A percentile compares a stretch with the other conserved stretches of the same genome.
These are phyloP conservation scores for Griposia aprilina DNA, from an alignment of 2,888 invertebrate genomes.

Conservation along the genomic window DNA sequence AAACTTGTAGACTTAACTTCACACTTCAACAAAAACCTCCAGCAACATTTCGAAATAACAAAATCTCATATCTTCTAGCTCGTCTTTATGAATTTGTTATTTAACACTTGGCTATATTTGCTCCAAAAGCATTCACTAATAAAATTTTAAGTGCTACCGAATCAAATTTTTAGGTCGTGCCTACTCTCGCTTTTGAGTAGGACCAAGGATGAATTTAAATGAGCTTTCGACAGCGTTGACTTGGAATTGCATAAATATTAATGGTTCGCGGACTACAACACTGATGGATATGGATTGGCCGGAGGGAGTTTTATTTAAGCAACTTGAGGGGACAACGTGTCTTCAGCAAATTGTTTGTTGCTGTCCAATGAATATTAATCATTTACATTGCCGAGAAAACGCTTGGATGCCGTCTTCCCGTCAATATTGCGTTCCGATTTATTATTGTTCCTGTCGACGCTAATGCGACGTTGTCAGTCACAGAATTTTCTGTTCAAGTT, in stretches of 20 bases:
- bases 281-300: conserved; percentile 84
- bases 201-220: conserved; percentile 87
- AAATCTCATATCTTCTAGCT: not conserved
- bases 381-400: conserved; percentile 69
- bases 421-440: conserved; percentile 71
- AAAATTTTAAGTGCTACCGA: conserved; percentile 80
- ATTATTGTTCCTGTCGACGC: conserved; percentile 76
- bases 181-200: conserved; percentile 81
- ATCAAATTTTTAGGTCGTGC: conserved; percentile 82
- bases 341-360: conserved; percentile 68
- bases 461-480: conserved; percentile 78
- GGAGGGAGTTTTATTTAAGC: conserved; percentile 73
- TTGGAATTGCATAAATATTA: conserved; percentile 88
- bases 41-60: conserved; percentile 40
- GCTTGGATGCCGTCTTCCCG: conserved; percentile 64
- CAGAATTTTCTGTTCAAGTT: conserved; percentile 59
- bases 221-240: conserved; percentile 85
- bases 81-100: conserved; percentile 62
- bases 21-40: conserved; percentile 31
- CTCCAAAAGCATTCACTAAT: conserved; percentile 70
- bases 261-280: conserved; percentile 80
- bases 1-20: conserved; percentile 31
- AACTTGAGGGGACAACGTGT: conserved; percentile 65
- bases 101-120: conserved; percentile 51
- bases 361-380: conserved; percentile 76